Conservation (phyloP, 2,797 vertebrate genomes). For the Liparis tanakae region DNA sequence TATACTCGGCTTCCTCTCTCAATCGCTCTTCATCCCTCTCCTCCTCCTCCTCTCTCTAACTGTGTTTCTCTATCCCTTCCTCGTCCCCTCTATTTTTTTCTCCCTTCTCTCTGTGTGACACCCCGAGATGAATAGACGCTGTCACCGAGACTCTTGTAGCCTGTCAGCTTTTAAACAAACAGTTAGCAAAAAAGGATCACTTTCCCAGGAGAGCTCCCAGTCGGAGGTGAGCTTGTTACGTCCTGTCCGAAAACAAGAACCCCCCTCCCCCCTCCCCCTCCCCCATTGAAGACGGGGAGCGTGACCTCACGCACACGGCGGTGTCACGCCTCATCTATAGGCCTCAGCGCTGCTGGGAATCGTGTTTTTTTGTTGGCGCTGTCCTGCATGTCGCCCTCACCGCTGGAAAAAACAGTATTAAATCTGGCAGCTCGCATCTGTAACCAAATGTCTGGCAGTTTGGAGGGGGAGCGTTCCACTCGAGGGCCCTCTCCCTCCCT, state of each 20-base stretch:
- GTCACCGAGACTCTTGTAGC: constrained; percentile 81
- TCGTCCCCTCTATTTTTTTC: constrained; percentile 44
- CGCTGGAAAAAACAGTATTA: constrained; percentile 35
- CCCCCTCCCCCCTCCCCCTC: constrained; percentile 5
- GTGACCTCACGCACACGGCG: constrained; percentile 28
- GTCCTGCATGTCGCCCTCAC: constrained; percentile 34
- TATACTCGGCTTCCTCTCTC: constrained; percentile 27
- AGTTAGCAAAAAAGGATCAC: constrained; percentile 75
- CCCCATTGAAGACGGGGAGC: constrained; percentile 20
- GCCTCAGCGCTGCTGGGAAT: background rate
- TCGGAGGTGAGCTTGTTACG: constrained; percentile 56
- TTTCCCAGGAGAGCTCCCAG: constrained; percentile 73
- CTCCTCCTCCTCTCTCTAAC: constrained; percentile 49
- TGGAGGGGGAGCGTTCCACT: constrained; percentile 46
- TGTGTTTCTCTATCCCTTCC: constrained; percentile 51
- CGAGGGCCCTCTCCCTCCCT: constrained; percentile 41
- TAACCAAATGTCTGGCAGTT: constrained; percentile 59
- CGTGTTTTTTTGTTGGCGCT: background rate
- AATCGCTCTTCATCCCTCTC: constrained; percentile 42
- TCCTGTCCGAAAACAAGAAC: constrained; percentile 17
- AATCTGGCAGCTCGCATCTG: constrained; percentile 39
- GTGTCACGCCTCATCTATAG: constrained; percentile 3
- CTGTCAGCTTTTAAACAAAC: constrained; percentile 84
- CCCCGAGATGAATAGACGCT: constrained; percentile 80
- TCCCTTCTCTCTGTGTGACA: constrained; percentile 58